phyloP scores from a whole-genome alignment of 2,113 vertebrate species.

The Chlorocebus sabaeus region DNA sequence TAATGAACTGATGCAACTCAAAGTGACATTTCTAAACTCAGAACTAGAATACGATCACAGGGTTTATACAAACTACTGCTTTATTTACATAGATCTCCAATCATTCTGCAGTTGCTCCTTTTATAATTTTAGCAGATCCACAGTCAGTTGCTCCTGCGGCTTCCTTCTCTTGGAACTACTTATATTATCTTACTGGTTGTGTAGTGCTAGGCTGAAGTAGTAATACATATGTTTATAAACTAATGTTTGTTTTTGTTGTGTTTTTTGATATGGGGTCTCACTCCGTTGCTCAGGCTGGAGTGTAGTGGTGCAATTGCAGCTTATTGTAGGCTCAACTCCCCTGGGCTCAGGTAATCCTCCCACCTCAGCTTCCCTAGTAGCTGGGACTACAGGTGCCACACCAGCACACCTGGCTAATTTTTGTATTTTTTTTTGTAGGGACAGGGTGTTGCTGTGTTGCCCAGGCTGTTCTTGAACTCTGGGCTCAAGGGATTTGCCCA shows the following conservation, averaged over 20 bases:
- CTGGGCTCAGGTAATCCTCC: no score
- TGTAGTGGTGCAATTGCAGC: no score
- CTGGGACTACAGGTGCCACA: no score
- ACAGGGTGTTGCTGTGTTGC: no score
- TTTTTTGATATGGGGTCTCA: no score
- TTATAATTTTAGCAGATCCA: constrained; percentile 14
- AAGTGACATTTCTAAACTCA: constrained; percentile 12
- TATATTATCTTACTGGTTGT: constrained; percentile 5
- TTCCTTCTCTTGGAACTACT: constrained; percentile 36
- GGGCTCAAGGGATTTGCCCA: no score
- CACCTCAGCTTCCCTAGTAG: no score
- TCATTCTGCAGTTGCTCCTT: not conserved
- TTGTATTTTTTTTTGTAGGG: no score
- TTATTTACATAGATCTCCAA: not conserved
- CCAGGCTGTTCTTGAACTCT: no score
- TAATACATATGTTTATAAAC: not conserved
- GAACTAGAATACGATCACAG: not conserved
- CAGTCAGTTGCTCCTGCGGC: not conserved
- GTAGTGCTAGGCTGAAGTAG: not conserved
- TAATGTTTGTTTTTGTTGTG: not conserved
- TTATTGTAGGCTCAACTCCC: no score
- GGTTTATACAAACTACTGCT: not conserved
- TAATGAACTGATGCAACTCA: constrained; percentile 5
- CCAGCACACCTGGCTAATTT: no score
- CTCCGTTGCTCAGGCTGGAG: no score